Evolutionary conservation across 2,797 vertebrate genomes (phyloP).

Genomic region (Coendou prehensilis): DNA sequence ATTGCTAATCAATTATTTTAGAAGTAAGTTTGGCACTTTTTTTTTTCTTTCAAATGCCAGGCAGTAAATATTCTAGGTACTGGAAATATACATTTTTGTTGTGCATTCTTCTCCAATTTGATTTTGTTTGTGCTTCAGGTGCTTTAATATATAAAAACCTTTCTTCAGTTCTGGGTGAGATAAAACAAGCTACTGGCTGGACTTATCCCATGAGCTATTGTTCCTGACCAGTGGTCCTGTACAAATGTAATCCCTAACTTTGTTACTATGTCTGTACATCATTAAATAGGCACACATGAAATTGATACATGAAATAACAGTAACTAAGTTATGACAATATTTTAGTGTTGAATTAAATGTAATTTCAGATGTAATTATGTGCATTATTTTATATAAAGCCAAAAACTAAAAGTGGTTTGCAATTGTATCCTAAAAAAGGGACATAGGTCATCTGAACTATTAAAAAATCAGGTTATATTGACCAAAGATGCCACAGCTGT

Average conservation of each 20-base stretch:
- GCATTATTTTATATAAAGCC: background rate
- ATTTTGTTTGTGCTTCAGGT: background rate
- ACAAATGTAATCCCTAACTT: background rate
- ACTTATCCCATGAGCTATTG: background rate
- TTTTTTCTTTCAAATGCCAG: background rate
- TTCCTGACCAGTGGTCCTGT: background rate
- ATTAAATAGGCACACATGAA: background rate
- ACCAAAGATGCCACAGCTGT: background rate
- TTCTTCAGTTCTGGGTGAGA: background rate
- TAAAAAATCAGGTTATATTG: background rate
- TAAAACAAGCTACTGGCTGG: background rate
- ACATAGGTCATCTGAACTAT: too few species aligned
- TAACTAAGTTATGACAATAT: background rate
- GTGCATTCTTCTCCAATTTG: background rate
- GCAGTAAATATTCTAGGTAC: background rate
- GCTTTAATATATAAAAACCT: background rate
- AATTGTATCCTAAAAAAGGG: background rate
- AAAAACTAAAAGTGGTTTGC: background rate
- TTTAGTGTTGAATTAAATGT: background rate
- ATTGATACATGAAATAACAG: background rate
- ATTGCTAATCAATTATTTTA: background rate
- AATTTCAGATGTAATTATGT: background rate
- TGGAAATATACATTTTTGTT: background rate
- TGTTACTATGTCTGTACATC: background rate
- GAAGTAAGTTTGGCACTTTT: background rate